Evolutionary conservation across 2,888 invertebrate genomes (phyloP).

Genomic region (Chrysodeixis includens): DNA sequence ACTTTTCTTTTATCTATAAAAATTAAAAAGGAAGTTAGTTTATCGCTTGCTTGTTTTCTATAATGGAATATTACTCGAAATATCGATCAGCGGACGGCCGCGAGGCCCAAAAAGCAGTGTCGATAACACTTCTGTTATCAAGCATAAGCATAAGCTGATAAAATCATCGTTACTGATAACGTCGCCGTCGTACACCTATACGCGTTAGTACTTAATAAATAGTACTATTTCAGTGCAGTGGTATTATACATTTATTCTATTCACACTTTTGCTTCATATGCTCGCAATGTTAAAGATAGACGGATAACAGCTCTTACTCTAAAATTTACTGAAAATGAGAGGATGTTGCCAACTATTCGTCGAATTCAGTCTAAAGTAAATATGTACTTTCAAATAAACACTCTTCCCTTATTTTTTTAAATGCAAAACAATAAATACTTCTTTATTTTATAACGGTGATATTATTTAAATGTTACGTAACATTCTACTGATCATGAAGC

Average conservation of each 20-base stretch:
- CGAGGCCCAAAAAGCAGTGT: neutral
- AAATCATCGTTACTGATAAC: neutral
- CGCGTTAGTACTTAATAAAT: neutral
- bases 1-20: no score
- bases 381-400: neutral
- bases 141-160: neutral
- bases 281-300: neutral
- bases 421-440: no score
- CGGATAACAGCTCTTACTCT: no score
- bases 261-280: neutral
- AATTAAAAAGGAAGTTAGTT: no score
- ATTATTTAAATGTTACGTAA: neutral
- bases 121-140: neutral
- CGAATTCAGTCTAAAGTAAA: neutral
- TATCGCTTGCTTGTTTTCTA: no score
- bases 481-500: neutral
- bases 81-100: neutral
- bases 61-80: neutral
- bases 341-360: neutral
- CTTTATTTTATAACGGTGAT: neutral
- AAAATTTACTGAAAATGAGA: neutral
- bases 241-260: neutral
- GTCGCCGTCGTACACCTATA: neutral
- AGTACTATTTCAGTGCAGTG: neutral
- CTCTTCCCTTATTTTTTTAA: no score